Base-by-base conservation (phyloP, 2,888 invertebrate genomes). In the Diplazon laetatorius region DNA sequence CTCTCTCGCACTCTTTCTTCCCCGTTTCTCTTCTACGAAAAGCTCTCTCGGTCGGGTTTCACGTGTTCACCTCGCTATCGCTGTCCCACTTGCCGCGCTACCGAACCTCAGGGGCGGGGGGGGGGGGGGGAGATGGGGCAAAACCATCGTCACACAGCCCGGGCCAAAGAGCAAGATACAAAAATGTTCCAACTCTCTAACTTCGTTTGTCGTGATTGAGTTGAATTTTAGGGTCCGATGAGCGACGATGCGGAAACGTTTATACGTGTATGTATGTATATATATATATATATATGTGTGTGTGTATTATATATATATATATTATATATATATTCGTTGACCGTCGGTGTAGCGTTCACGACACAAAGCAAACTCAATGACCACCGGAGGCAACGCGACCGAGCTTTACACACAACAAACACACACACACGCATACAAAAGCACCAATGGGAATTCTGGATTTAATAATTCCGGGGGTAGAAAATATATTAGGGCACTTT, bases 161-260 rank as follows among this genome's bases (percentile, higher is more conserved):
- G n/a, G 46, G 50, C 62, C 48, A 44, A 63, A 39, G 8, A 55
- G 68, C 42, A 52, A 71, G 72, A 71, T 70, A 78, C 66, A 63
- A 76, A 72, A 76, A 79, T 79, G 75, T 68, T 76, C 78, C 78
- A 79, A 79, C 78, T 79, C 78, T 68, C 68, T 72, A 76, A 79
- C 78, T 79, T 79, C 72, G 78, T 79, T 79, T 2, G 78, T 46
- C 76, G 76, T 72, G 78, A 79, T 79, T 79, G 78, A 79, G 78
- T 76, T 76, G 78, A 79, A 72, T 76, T 79, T 79, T 72, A 76
- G 76, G 68, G 76, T 79, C 76, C 44, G 76, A 46, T 79, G 68
- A 55, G 60, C 71, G 71, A 78, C 78, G 68, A 25, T 71, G 75
- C 75, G 42, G 68, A 72, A 76, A n/a, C n/a, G n/a, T n/a, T n/a